phyloP scores from a whole-genome alignment of 2,797 vertebrate genomes.

The Pterois miles region DNA sequence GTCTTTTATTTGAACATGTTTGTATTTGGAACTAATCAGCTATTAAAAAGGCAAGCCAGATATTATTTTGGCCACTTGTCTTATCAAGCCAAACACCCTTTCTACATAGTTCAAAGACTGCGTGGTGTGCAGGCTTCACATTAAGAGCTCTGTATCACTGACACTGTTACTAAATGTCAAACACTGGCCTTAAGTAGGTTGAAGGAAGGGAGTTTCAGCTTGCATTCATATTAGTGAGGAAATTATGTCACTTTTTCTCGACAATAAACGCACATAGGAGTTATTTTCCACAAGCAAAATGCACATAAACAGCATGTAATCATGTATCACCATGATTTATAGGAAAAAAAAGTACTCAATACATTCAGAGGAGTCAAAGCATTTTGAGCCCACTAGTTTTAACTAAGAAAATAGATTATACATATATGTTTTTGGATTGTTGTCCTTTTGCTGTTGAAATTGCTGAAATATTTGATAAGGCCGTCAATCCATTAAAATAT shows the following conservation, averaged over 20 bases:
- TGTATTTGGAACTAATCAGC: background rate
- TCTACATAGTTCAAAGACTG: background rate
- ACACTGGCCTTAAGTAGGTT: background rate
- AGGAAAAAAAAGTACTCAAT: too few relatives aligned
- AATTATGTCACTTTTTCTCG: background rate
- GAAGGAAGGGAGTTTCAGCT: background rate
- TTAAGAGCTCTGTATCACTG: background rate
- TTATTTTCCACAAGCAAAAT: background rate
- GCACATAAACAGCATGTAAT: background rate
- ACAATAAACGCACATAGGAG: background rate
- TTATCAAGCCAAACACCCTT: background rate
- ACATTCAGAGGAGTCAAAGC: background rate
- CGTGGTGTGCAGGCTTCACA: background rate
- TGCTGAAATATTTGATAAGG: background rate
- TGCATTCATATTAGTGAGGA: background rate
- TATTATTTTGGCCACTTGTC: background rate
- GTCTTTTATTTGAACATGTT: background rate
- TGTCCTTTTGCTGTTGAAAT: background rate
- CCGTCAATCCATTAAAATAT: too few relatives aligned
- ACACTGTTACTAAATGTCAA: background rate
- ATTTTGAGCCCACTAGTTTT: background rate
- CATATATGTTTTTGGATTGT: too few relatives aligned
- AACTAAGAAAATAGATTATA: background rate
- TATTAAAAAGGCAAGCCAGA: background rate
- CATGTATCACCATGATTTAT: too few relatives aligned